These are phyloP conservation scores for Pherbina coryleti DNA, from an alignment of 2,888 invertebrate genomes.

Conservation along the genomic window DNA sequence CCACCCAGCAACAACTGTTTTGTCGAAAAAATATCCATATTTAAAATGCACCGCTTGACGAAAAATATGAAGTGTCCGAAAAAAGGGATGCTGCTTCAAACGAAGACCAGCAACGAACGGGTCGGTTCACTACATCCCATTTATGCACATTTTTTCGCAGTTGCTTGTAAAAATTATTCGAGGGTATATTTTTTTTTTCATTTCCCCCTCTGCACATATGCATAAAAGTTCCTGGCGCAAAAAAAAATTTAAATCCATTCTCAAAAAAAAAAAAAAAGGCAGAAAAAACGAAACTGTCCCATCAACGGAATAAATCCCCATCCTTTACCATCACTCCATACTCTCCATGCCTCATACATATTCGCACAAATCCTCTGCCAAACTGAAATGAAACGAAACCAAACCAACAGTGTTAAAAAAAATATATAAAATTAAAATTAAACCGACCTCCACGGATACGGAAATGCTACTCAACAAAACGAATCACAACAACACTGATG, in stretches of 20 bases:
- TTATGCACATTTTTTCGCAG: slow-evolving; percentile 9
- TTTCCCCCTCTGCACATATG: slow-evolving; percentile 2
- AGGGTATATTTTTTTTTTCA: slow-evolving; percentile 9
- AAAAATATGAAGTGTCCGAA: slow-evolving; percentile 38
- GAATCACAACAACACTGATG: slow-evolving; percentile 19
- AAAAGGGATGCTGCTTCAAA: slow-evolving; percentile 23
- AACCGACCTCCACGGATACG: slow-evolving; percentile 31
- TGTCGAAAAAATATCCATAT: slow-evolving; percentile 23
- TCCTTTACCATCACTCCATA: background rate
- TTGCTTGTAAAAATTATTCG: slow-evolving; percentile 5
- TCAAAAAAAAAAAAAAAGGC: slow-evolving; percentile 20
- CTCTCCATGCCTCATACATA: background rate
- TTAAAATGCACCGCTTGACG: slow-evolving; percentile 38
- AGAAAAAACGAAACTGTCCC: slow-evolving; percentile 27
- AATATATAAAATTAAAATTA: slow-evolving; percentile 35
- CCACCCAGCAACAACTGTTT: background rate
- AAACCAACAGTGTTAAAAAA: slow-evolving; percentile 13
- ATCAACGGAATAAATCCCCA: slow-evolving; percentile 26
- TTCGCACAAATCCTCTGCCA: slow-evolving; percentile 23
- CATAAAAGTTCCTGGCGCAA: slow-evolving; percentile 22
- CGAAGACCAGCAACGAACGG: background rate
- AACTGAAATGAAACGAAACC: slow-evolving; percentile 34
- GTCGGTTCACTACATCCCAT: background rate
- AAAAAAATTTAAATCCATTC: slow-evolving; percentile 34
- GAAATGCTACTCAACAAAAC: slow-evolving; percentile 36